Conservation (phyloP, 2,888 invertebrate genomes). For the Diarsia brunnea region DNA sequence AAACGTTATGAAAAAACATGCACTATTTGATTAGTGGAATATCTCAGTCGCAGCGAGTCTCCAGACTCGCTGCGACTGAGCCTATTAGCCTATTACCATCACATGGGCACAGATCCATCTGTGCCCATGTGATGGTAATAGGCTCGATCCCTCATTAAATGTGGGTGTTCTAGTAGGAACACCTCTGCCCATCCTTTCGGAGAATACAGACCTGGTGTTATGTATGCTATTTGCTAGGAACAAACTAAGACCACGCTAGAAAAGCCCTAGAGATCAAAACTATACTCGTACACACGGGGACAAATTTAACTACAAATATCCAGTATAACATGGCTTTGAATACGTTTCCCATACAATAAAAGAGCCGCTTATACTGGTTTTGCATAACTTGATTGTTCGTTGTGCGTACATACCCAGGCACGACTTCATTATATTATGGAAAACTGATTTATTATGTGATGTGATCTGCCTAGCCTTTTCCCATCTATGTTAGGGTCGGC, state of each 20-base stretch:
- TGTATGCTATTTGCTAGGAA: not conserved
- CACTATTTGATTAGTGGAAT: not conserved
- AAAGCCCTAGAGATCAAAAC: not conserved
- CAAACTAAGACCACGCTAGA: not conserved
- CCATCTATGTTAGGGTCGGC: no score
- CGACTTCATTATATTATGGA: conserved; percentile 16
- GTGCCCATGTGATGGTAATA: no score
- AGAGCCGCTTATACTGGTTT: not conserved
- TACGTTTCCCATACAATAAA: not conserved
- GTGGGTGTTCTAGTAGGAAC: no score
- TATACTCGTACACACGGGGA: no score
- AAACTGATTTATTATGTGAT: conserved; percentile 27
- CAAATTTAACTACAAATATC: not conserved
- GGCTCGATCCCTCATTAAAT: no score
- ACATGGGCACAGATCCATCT: no score
- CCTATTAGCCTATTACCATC: no score
- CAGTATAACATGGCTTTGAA: not conserved
- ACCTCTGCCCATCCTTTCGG: no score
- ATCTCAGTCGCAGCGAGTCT: no score
- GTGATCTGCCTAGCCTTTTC: no score
- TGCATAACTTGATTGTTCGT: not conserved
- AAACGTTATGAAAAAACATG: not conserved
- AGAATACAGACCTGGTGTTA: not conserved
- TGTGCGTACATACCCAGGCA: not conserved
- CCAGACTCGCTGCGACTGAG: no score